Base-by-base conservation (phyloP, 1,140 invertebrate species). In the Meloidogyne floridensis region DNA sequence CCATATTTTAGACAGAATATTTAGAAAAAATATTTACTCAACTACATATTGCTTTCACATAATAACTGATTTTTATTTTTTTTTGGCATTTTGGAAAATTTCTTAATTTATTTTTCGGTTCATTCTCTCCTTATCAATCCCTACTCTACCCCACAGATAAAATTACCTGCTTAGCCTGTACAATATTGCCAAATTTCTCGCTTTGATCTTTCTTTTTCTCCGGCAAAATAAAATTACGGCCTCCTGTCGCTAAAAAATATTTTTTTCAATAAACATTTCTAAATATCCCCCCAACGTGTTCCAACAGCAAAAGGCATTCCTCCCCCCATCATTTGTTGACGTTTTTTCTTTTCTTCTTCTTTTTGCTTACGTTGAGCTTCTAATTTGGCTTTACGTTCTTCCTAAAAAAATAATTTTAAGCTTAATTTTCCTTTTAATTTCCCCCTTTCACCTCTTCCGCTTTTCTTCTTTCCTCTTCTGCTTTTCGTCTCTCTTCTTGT, bases 161-260 rank as follows among this genome's bases (percentile, higher is more conserved):
- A 54, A 6, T 74, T 20, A 74, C 72, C 59, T 77, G 87, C 59
- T 87, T 84, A 7, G 85, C 87, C 72, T 90, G 88, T 13, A 88
- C 88, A 80, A 89, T 88, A 75, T 90, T 89, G 20, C 88, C 88
- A 81, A 89, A 90, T 78, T 89, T 89, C 72, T 87, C 88, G 43
- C 85, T 81, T 51, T 85, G 72, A 47, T 88, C 87, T 65, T 89
- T 89, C 74, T 90, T 89, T 65, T 90, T 89, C 56, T 87, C 80
- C 2, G 86, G 86, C 65, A 90, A 72, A 51, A 86, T 76, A 59
- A 89, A 90, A 83, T 90, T 90, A 32, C 86, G 87, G n/a, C 88
- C 87, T 15, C 85, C 84, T 47, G 71, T 78, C 8, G 77, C 77
- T 79, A 51, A 54, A 74, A 73, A 73, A 32, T 65, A 77, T 70